Evolutionary conservation across 2,113 vertebrate species (phyloP), one percentile per base, ranked within the genome.

Genomic region (Ifrita kowaldi): DNA sequence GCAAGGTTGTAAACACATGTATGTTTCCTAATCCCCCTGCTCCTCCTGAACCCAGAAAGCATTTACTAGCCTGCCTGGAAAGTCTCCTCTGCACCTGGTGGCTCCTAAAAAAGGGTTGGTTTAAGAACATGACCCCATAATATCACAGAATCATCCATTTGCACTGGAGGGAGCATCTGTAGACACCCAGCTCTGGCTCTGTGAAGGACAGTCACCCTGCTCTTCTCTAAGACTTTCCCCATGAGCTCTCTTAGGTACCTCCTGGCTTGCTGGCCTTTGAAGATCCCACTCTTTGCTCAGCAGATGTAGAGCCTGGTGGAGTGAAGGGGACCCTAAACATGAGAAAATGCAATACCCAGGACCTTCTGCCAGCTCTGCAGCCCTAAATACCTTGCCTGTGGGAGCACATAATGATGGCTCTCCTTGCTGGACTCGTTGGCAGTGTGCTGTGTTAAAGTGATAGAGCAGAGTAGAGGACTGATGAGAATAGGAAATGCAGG

Each of bases 181-280:
- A 90, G 35, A n/a, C 62, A 69, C 5, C 20, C 33, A 55, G 42
- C 11, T 86, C 33, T 56, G 26, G 3, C 7, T 87, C 13, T 59
- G 9, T 11, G 39, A 75, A 32, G 37, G 10, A 11, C 3, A 28
- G 13, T 56, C 27, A 64, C 10, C 16, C 28, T 13, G 12, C 9
- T 64, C 13, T 82, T 84, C 55, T 80, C 46, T 12, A 47, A 24
- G 41, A 22, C 35, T 68, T 84, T 56, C 19, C 9, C 19, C 19
- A 23, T 17, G 0, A 0, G 5, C 11, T 60, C 11, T 56, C 19
- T 37, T 32, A 16, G 0, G 1, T 15, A 22, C 12, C 11, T 69
- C 32, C 71, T 0, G 0, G 10, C 19, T 76, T 59, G 3, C 17
- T 49, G 41, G 27, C n/a, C 44, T 4, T 11, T 68, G 47, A 42